phyloP scores from a whole-genome alignment of 2,888 invertebrate genomes.

The Rapana venosa region DNA sequence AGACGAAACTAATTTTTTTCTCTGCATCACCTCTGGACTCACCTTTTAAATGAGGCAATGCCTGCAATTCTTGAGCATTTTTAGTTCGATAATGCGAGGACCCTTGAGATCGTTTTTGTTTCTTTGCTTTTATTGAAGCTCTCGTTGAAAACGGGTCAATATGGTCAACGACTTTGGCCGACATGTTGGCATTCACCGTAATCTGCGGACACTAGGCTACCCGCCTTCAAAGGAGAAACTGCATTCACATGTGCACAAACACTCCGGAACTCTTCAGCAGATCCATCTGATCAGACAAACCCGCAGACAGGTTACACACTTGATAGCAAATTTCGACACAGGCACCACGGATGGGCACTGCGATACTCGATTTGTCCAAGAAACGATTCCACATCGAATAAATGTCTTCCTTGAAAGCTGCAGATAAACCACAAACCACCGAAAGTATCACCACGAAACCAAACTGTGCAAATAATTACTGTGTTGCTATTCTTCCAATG shows the following conservation, averaged over 20 bases:
- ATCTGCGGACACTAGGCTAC: slow-evolving; percentile 46
- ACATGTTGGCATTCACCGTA: slow-evolving; percentile 77
- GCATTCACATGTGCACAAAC: slow-evolving; percentile 53
- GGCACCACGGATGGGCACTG: slow-evolving; percentile 14
- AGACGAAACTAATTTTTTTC: neutral
- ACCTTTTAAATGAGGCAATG: slow-evolving; percentile 98
- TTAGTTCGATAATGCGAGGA: slow-evolving; percentile 98
- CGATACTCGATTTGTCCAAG: slow-evolving; percentile 28
- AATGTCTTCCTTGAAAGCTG: slow-evolving; percentile 20
- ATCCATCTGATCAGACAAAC: slow-evolving; percentile 51
- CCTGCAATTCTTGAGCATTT: slow-evolving; percentile 97
- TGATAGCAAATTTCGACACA: slow-evolving; percentile 47
- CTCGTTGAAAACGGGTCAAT: slow-evolving; percentile 96
- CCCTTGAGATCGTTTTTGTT: slow-evolving; percentile 98
- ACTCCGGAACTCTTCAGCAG: slow-evolving; percentile 46
- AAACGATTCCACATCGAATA: slow-evolving; percentile 30
- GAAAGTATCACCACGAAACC: slow-evolving; percentile 38
- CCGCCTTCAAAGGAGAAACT: slow-evolving; percentile 46
- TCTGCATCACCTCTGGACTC: slow-evolving; percentile 47
- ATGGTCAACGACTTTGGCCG: slow-evolving; percentile 89
- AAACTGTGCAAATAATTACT: slow-evolving; percentile 52
- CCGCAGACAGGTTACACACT: slow-evolving; percentile 54
- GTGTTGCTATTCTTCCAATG: slow-evolving; percentile 59
- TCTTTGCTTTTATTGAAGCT: slow-evolving; percentile 98
- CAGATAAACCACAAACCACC: neutral